These are phyloP conservation scores for Yponomeuta evonymella DNA, from an alignment of 2,888 invertebrate genomes.

Conservation along the genomic window DNA sequence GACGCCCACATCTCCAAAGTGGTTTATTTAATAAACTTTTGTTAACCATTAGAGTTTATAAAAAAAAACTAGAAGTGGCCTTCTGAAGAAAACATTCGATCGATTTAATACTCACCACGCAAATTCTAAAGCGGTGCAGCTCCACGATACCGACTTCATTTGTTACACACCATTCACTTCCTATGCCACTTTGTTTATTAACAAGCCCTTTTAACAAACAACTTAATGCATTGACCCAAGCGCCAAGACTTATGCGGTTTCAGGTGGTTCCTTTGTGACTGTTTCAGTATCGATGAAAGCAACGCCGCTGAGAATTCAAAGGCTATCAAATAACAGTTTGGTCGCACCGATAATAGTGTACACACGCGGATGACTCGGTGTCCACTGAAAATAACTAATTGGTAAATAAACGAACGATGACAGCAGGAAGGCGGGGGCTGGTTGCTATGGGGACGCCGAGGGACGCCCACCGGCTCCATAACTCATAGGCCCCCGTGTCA, in stretches of 20 bases:
- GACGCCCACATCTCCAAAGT: too few relatives aligned
- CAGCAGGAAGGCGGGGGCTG: constrained; percentile 28
- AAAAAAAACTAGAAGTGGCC: too few relatives aligned
- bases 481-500: constrained; percentile 36
- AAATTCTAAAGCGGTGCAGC: background rate
- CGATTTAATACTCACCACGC: constrained; percentile 7
- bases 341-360: background rate
- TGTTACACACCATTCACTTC: constrained; percentile 9
- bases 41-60: too few relatives aligned
- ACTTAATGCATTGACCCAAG: background rate
- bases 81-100: constrained; percentile 13
- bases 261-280: background rate
- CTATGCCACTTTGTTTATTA: constrained; percentile 25
- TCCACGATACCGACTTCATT: constrained; percentile 11
- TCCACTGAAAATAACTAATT: constrained; percentile 41
- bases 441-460: constrained; percentile 50
- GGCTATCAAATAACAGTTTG: background rate
- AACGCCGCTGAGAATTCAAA: background rate
- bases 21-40: too few relatives aligned
- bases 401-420: constrained; percentile 52
- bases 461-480: constrained; percentile 49
- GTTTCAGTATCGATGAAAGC: background rate
- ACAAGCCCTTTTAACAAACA: constrained; percentile 22
- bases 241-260: background rate
- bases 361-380: constrained; percentile 25